A percentile compares a stretch with the other conserved stretches of the same genome.
phyloP scores from a whole-genome alignment of 2,113 vertebrate species.

The Nipponia nippon region DNA sequence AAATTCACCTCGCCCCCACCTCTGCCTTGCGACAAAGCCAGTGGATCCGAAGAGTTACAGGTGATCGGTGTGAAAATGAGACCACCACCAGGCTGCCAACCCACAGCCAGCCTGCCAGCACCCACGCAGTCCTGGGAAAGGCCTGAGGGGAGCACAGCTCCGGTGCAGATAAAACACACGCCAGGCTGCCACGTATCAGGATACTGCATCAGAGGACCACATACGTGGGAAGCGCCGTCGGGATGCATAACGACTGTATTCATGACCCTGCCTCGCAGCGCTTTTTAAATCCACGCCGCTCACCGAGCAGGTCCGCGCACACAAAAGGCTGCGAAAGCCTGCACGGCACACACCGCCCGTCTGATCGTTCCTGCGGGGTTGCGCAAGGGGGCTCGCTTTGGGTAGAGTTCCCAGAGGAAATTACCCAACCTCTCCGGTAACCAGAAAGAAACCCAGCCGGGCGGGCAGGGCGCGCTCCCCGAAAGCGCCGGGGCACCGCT shows the following conservation, averaged over 20 bases:
- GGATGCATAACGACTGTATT: not conserved
- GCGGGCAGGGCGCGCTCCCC: not conserved
- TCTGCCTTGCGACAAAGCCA: not conserved
- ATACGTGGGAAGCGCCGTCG: not conserved
- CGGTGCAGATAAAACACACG: not conserved
- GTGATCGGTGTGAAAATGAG: rapidly evolving
- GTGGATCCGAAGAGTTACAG: not conserved
- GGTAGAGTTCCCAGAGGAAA: constrained; percentile 21
- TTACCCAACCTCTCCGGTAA: constrained; percentile 7
- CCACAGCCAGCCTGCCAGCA: not conserved
- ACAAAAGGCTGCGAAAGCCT: not conserved
- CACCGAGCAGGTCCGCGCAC: not conserved
- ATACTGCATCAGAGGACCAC: not conserved
- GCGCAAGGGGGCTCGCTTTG: not conserved
- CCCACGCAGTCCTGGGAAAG: not conserved
- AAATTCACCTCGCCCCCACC: not conserved
- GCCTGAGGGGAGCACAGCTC: not conserved
- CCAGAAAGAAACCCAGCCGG: not conserved
- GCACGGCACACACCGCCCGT: not conserved
- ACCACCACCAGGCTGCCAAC: not conserved
- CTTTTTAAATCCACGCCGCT: not conserved
- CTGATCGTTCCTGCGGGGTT: not conserved
- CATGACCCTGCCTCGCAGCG: not conserved
- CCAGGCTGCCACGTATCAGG: constrained; percentile 50
- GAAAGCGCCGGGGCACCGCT: not conserved